Base-by-base conservation (phyloP, 2,113 vertebrate species). In the Promerops cafer region DNA sequence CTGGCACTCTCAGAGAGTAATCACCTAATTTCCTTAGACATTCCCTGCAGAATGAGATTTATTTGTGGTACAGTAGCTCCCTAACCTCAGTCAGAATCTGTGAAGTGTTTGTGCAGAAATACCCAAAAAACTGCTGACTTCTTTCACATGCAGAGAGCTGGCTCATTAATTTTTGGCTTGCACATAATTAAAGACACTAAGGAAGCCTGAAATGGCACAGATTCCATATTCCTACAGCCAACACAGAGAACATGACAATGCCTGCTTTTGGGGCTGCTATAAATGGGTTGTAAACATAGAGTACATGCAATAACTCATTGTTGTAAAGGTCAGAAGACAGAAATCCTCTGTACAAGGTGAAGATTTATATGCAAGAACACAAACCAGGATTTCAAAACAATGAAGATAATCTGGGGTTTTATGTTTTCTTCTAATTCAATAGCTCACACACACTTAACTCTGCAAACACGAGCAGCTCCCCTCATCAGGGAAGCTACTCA, bases 11-110 rank as follows among this genome's bases (percentile, higher is more conserved):
- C 68, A 28, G 66, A 96, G 63, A 89, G 37, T 69, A 80, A 86
- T 88, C 79, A 86, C 59, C 93, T 92, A 40, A 86, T 95, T 95
- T 93, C 52, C 87, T 96, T 72, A 84, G 92, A 68, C 74, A 89
- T 50, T 52, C 83, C 60, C 74, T 56, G 42, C 54, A 91, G 80
- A 91, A 91, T 39, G 61, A 96, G 74, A 94, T 95, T 93, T 89
- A 95, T 97, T 94, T 64, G 52, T 89, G 90, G 64, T 64, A 84
- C 77, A 71, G 92, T 59, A 89, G 60, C 78, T 95, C 72, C 64
- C 88, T 69, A 90, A 93, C 92, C 90, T 93, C 88, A 88, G 75
- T 72, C 83, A 92, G 75, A 70, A 66, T 70, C 86, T 70, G 60
- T 39, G 60, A 86, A 90, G n/a, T 90, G 59, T 65, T 82, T 0